These are phyloP conservation scores for Limnothrissa miodon DNA, from an alignment of 2,113 vertebrate species.

Conservation along the genomic window DNA sequence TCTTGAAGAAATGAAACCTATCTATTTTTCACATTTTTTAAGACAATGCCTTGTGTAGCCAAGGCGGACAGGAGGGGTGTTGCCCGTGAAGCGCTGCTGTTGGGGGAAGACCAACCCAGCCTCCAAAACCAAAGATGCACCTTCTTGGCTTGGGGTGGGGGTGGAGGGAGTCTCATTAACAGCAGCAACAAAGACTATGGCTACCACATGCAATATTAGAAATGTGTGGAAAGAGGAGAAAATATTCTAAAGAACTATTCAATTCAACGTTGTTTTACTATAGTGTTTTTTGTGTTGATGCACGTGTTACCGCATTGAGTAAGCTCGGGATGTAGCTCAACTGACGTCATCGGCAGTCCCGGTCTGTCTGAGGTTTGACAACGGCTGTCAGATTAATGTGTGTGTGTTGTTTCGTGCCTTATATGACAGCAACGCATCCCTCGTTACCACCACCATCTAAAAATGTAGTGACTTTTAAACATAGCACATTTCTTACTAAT, in stretches of 20 bases:
- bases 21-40: neutral
- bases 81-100: constrained; percentile 29
- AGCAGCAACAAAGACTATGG: neutral
- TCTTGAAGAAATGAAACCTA: neutral
- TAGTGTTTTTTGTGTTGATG: neutral
- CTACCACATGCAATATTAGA: neutral
- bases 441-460: neutral
- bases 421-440: neutral
- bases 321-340: neutral
- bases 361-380: neutral
- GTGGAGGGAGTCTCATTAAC: too few species aligned
- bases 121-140: neutral
- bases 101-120: constrained; percentile 11
- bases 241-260: neutral
- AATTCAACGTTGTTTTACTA: neutral
- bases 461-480: neutral
- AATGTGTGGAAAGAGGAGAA: neutral
- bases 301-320: constrained; percentile 9
- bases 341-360: neutral
- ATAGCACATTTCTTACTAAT: neutral
- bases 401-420: neutral
- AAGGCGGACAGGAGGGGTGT: constrained; percentile 40
- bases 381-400: neutral
- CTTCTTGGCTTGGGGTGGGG: neutral
- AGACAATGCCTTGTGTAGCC: neutral